A percentile compares a stretch with the other conserved stretches of the same genome.
These are phyloP conservation scores for Gallirallus australis DNA, from an alignment of 2,797 vertebrate genomes.

Conservation along the genomic window DNA sequence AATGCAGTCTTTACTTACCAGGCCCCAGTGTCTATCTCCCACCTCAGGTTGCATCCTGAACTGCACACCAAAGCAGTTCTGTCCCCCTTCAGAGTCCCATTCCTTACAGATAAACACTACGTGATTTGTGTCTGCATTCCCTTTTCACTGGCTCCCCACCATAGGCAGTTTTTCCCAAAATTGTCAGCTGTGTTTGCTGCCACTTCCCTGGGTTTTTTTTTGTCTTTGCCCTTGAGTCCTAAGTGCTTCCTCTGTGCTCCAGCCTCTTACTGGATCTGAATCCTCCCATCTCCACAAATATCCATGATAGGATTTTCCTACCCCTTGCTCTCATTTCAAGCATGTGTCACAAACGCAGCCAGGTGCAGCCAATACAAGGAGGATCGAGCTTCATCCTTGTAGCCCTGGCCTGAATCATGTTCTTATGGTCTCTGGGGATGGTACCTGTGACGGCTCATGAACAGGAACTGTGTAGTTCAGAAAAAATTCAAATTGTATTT, in stretches of 20 bases:
- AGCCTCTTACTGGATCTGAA: not conserved
- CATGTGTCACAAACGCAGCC: not conserved
- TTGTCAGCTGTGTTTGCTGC: not conserved
- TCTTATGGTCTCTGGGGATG: not conserved
- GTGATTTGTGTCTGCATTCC: not conserved
- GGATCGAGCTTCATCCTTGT: not conserved
- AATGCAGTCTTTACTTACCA: not conserved
- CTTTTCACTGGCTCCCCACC: not conserved
- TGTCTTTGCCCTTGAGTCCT: not conserved
- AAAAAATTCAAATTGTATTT: not conserved
- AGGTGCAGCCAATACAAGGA: not conserved
- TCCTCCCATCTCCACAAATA: not conserved
- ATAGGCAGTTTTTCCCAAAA: not conserved
- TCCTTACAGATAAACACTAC: rapidly evolving
- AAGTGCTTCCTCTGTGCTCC: not conserved
- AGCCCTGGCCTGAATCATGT: not conserved
- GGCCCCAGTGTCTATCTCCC: not conserved
- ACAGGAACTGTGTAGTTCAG: not conserved
- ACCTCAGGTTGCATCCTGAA: not conserved
- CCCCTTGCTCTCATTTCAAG: not conserved
- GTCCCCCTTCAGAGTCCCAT: not conserved
- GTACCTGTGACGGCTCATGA: not conserved
- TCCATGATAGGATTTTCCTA: not conserved
- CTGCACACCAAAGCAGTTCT: not conserved
- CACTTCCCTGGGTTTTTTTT: not conserved